Conservation (phyloP, 2,888 invertebrate genomes). For the Drosophila recens region DNA sequence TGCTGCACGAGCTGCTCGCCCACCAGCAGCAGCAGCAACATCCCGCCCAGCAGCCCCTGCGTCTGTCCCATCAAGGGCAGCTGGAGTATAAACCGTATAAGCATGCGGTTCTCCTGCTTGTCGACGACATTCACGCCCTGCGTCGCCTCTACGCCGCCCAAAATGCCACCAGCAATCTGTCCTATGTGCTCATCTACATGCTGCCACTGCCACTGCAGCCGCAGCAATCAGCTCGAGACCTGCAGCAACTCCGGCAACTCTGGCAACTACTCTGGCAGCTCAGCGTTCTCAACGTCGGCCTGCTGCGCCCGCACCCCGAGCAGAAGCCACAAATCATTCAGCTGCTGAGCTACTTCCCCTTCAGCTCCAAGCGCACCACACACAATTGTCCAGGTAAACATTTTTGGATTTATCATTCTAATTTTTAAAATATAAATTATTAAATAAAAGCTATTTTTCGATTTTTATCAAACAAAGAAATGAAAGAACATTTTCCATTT, state of each 20-base stretch:
- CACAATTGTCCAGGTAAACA: too few relatives aligned
- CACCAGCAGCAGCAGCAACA: background rate
- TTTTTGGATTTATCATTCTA: too few relatives aligned
- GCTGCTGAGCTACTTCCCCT: conserved; percentile 77
- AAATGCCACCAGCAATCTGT: conserved; percentile 64
- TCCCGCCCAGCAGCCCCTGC: conserved; percentile 12
- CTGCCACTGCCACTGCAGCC: conserved; percentile 43
- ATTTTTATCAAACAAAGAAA: too few relatives aligned
- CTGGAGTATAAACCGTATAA: conserved; percentile 55
- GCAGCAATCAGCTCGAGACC: conserved; percentile 39
- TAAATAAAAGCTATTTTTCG: too few relatives aligned
- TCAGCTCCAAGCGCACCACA: conserved; percentile 16
- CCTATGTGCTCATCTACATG: conserved; percentile 65
- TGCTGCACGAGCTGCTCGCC: conserved; percentile 33
- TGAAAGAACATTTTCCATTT: too few relatives aligned
- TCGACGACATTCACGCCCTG: conserved; percentile 59
- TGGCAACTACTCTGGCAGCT: conserved; percentile 58
- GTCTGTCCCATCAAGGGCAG: conserved; percentile 29
- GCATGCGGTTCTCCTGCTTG: conserved; percentile 62
- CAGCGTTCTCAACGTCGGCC: conserved; percentile 65
- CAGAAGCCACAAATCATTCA: conserved; percentile 28
- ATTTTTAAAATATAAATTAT: too few relatives aligned
- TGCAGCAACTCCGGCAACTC: conserved; percentile 19
- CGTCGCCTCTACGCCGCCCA: conserved; percentile 38
- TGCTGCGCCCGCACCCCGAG: conserved; percentile 32